Evolutionary conservation across 2,113 vertebrate genomes (phyloP), one percentile per base, ranked within the genome.

Genomic region (Brachyhypopomus occidentalis): DNA sequence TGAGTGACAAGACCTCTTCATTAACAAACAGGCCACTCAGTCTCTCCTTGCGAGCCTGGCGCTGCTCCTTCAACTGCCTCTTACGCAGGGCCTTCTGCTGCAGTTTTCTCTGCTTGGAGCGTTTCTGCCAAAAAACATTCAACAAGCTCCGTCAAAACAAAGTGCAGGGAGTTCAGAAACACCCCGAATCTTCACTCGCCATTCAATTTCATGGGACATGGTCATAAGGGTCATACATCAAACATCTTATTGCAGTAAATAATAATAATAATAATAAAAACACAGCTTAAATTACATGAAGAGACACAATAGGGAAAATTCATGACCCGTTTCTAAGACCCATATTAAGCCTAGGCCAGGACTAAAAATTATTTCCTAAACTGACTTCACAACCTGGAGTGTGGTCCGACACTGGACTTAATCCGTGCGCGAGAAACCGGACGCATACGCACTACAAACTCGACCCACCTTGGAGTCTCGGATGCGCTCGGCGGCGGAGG

Each of bases 11-110:
- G 79, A 99, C 97, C 92, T 99, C 97, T 91, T 99, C 97, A 0
- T 99, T 99, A 36, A 98, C 95, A 84, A 99, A 99, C 41, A 99
- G 94, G 62, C 98, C 97, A n/a, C 98, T 99, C 80, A 98, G 95
- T 75, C 94, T 94, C 89, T 99, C 98, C 91, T 99, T 99, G 60
- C 96, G 94, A 17, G 97, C 98, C 89, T 99, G 98, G 63, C 97
- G 94, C 88, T 99, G 97, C 77, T 99, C 97, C 78, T 99, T 99
- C 87, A 99, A 92, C 89, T 99, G 97, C n/a, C 96, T 94, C 92
- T 99, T 99, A 70, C 97, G 93, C 62, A 98, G 91, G n/a, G 97
- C 96, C 87, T 99, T 99, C 91, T 99, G 98, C 89, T 99, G 98
- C 20, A 99, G 93, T 64, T 99, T 99, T 5, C 98, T 93, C 80